Evolutionary conservation across 2,797 vertebrate species (phyloP).

Genomic region (Lagorchestes hirsutus): DNA sequence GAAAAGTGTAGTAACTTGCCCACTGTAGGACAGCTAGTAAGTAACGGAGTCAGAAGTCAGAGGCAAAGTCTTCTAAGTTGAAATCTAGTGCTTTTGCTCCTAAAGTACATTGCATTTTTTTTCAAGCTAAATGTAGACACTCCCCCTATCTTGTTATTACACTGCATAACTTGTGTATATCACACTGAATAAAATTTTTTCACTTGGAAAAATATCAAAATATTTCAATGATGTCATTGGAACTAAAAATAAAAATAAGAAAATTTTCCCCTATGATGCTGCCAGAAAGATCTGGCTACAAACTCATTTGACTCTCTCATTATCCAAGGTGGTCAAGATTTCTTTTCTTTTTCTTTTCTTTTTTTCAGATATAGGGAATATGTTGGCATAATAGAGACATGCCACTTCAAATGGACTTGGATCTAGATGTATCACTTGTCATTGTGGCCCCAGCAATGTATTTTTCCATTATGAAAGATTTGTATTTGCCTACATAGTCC

Average conservation of each 20-base stretch:
- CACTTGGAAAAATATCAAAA: constrained; percentile 23
- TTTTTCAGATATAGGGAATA: background rate
- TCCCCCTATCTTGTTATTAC: constrained; percentile 9
- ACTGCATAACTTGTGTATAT: background rate
- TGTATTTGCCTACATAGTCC: constrained; percentile 66
- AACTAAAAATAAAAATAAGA: background rate
- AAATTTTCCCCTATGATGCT: background rate
- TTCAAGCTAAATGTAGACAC: background rate
- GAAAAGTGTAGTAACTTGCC: background rate
- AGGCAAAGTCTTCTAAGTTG: background rate
- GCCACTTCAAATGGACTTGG: background rate
- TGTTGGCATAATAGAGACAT: background rate
- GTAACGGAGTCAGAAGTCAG: background rate
- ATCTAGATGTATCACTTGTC: background rate
- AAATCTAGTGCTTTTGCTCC: background rate
- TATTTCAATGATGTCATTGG: constrained; percentile 38
- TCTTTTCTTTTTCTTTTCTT: background rate
- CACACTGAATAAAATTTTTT: constrained; percentile 18
- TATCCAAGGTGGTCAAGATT: background rate
- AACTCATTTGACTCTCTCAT: background rate
- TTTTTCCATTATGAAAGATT: constrained; percentile 62
- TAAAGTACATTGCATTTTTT: background rate
- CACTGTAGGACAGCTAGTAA: background rate
- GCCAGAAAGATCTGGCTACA: background rate
- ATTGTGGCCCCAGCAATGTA: constrained; percentile 17